These are phyloP conservation scores for Rhamnusium bicolor DNA, from an alignment of 2,888 invertebrate genomes.

Conservation along the genomic window DNA sequence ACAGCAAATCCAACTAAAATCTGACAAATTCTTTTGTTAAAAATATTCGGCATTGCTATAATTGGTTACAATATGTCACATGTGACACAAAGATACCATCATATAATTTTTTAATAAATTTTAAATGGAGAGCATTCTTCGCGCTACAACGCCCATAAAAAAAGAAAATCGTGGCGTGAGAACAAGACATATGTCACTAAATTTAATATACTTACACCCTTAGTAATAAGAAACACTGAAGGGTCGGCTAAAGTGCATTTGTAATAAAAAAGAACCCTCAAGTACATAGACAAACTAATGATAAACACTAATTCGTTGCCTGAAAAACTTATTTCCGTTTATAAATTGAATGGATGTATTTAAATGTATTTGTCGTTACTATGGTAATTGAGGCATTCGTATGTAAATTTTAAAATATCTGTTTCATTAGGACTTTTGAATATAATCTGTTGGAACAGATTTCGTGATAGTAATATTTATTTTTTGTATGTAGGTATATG, in stretches of 20 bases:
- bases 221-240: constrained; percentile 7
- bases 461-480: not conserved
- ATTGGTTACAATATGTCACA: too few species aligned
- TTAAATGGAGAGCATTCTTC: not conserved
- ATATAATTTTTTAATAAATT: not conserved
- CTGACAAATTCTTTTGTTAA: not conserved
- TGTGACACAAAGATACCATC: not conserved
- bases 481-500: too few species aligned
- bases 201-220: constrained; percentile 26
- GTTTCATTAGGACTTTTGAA: not conserved
- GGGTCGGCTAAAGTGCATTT: constrained; percentile 18
- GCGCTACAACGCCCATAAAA: not conserved
- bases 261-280: constrained; percentile 31
- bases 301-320: constrained; percentile 27
- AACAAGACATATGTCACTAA: constrained; percentile 22
- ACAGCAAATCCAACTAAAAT: too few species aligned
- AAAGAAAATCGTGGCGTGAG: constrained; percentile 21
- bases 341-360: constrained; percentile 8
- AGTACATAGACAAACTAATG: constrained; percentile 4
- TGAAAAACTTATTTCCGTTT: constrained; percentile 20
- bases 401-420: not conserved
- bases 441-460: not conserved
- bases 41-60: not conserved
- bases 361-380: not conserved
- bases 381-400: not conserved